Percentiles rank a stretch among this genome's conserved stretches.
Evolutionary conservation across 2,113 vertebrate species (phyloP).

Genomic region (Agelaius phoeniceus): DNA sequence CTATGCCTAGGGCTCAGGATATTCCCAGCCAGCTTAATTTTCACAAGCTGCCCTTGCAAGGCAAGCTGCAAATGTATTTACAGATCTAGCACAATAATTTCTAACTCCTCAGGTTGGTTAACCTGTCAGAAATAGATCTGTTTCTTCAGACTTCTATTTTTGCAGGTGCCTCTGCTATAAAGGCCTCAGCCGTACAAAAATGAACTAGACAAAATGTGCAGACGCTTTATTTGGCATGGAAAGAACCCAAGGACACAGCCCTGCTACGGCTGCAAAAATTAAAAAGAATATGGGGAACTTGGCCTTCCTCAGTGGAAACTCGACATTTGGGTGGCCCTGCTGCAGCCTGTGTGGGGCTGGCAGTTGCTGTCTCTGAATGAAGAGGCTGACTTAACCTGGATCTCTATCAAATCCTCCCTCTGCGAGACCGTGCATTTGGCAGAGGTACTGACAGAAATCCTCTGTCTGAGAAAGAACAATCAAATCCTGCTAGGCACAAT

Average conservation of each 20-base stretch:
- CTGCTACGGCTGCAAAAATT: slow-evolving; percentile 8
- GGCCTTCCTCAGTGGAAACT: slow-evolving; percentile 62
- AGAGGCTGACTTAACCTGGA: slow-evolving; percentile 43
- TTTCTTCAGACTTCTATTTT: slow-evolving; percentile 30
- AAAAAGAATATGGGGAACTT: slow-evolving; percentile 30
- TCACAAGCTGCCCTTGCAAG: not conserved
- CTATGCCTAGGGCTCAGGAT: not conserved
- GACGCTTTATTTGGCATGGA: slow-evolving; percentile 59
- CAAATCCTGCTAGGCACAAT: slow-evolving; percentile 8
- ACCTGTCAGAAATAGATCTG: not conserved
- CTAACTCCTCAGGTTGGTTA: not conserved
- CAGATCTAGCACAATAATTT: not conserved
- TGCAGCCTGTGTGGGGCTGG: slow-evolving; percentile 51
- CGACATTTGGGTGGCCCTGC: slow-evolving; percentile 47
- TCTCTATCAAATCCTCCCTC: slow-evolving; percentile 30
- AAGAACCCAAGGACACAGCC: slow-evolving; percentile 52
- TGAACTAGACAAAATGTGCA: slow-evolving; percentile 49
- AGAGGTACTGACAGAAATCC: slow-evolving; percentile 37
- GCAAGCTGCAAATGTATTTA: not conserved
- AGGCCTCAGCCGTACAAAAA: not conserved
- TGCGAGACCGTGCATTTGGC: not conserved
- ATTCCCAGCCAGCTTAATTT: not conserved
- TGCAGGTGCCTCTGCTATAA: slow-evolving; percentile 35
- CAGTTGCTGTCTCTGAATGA: slow-evolving; percentile 20
- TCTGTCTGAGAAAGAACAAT: not conserved